These are phyloP conservation scores for human (Homo sapiens) DNA, from an alignment of 2,113 vertebrate species.

Conservation along the genomic window GRCh38 chr4:140234501-140235000, in stretches of 20 bases:
- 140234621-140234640: neutral
- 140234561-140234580: neutral
- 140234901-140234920: neutral
- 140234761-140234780: neutral
- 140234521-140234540: neutral
- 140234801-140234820: neutral
- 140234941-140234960: neutral
- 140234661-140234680: neutral
- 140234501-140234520: neutral
- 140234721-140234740: neutral
- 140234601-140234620: neutral
- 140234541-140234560: neutral
- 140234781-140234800: neutral
- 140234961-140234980: neutral
- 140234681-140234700: neutral
- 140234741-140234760: neutral
- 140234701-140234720: neutral
- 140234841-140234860: constrained; percentile 19
- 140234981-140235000: constrained; percentile 14
- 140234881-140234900: neutral
- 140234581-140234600: neutral
- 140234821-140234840: neutral
- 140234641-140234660: neutral
- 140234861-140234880: neutral
- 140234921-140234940: neutral